Percentiles rank a stretch among this genome's conserved stretches.
phyloP scores from a whole-genome alignment of 2,888 invertebrate genomes.

The Leptinotarsa tumamoca region DNA sequence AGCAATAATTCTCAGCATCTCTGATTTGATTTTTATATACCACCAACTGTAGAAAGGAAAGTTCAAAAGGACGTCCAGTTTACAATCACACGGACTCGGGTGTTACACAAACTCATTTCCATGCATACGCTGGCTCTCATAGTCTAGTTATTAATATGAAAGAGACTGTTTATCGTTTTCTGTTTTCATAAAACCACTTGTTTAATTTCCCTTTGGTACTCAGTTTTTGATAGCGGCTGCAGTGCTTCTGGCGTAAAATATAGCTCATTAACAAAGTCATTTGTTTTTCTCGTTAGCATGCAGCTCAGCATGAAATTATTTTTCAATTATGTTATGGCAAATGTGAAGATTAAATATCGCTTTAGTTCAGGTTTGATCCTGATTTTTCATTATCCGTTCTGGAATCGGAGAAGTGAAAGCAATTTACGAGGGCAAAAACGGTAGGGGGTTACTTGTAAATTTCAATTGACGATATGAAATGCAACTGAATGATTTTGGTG shows the following conservation, averaged over 20 bases:
- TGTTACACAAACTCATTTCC: conserved; percentile 11
- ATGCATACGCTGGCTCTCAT: conserved; percentile 10
- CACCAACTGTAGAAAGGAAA: not conserved
- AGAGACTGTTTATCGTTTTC: conserved; percentile 8
- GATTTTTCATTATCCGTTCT: not conserved
- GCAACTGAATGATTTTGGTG: too few species aligned
- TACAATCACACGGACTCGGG: not conserved
- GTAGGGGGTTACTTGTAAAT: not conserved
- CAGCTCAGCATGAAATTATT: conserved; percentile 32
- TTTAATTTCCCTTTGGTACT: conserved; percentile 24
- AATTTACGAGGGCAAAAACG: not conserved
- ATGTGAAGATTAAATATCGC: conserved; percentile 30
- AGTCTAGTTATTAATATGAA: not conserved
- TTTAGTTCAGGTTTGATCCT: conserved; percentile 12
- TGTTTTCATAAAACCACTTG: conserved; percentile 29
- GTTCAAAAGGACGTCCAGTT: not conserved
- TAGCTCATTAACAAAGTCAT: conserved; percentile 33
- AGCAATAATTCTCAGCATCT: too few species aligned
- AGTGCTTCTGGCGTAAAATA: conserved; percentile 24
- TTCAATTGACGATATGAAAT: too few species aligned
- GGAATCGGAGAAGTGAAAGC: not conserved
- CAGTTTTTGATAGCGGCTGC: conserved; percentile 23
- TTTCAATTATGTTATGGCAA: conserved; percentile 31
- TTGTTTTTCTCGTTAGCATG: conserved; percentile 26
- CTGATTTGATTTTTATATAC: too few species aligned